These are phyloP conservation scores for Echinops telfairi DNA, from an alignment of 2,113 vertebrate genomes.

Conservation along the genomic window DNA sequence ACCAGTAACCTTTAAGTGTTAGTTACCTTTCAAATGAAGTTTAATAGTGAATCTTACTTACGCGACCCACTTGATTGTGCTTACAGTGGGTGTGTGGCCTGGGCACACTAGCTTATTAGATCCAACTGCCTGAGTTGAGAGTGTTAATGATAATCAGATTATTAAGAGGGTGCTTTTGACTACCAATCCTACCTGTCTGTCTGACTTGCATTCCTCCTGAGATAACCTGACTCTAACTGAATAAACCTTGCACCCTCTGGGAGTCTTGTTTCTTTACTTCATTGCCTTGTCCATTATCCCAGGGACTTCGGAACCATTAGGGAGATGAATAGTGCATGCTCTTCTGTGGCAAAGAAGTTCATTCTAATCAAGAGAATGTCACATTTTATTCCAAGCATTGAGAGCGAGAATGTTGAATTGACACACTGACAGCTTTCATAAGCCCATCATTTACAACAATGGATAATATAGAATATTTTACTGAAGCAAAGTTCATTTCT, in stretches of 20 bases:
- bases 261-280: conserved; percentile 54
- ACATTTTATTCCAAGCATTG: conserved; percentile 60
- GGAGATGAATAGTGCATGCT: conserved; percentile 29
- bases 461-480: conserved; percentile 48
- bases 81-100: background rate
- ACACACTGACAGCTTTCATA: conserved; percentile 30
- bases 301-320: conserved; percentile 53
- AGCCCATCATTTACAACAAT: conserved; percentile 62
- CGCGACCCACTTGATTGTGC: background rate
- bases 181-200: background rate
- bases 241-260: background rate
- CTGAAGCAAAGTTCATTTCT: conserved; percentile 8
- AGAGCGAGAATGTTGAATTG: conserved; percentile 41
- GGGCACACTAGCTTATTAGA: background rate
- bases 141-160: conserved; percentile 17
- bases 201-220: conserved; percentile 47
- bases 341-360: conserved; percentile 50
- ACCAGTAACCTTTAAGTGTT: conserved; percentile 60
- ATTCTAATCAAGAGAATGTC: conserved; percentile 59
- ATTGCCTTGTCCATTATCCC: conserved; percentile 36
- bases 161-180: background rate
- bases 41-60: background rate
- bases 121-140: background rate
- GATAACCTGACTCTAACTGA: background rate
- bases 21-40: conserved; percentile 46